Evolutionary conservation across 1,140 invertebrate genomes (phyloP).

Genomic region (Drosophila kohkoa): DNA sequence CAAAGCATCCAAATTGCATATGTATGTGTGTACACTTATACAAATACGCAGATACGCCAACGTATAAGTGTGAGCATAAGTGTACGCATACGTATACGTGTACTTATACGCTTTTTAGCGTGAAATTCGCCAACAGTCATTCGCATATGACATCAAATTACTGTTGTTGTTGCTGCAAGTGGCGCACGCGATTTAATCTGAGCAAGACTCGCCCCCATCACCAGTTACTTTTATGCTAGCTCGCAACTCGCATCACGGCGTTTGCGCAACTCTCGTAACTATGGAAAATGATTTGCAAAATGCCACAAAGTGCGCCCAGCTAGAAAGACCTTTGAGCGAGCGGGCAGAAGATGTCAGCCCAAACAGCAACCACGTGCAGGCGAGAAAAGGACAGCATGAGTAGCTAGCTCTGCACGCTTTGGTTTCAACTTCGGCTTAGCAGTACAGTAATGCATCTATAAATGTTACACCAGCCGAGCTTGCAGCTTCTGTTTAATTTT

Average conservation of each 20-base stretch:
- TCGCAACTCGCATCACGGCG: slow-evolving; percentile 60
- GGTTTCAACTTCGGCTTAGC: background rate
- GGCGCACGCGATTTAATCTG: slow-evolving; percentile 32
- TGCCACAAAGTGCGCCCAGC: slow-evolving; percentile 44
- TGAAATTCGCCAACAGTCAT: slow-evolving; percentile 26
- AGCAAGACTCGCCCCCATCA: slow-evolving; percentile 17
- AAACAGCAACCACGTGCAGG: background rate
- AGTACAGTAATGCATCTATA: background rate
- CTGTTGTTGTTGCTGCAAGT: slow-evolving; percentile 17
- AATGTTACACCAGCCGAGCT: background rate
- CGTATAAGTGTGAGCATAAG: slow-evolving; percentile 21
- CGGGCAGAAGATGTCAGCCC: slow-evolving; percentile 3
- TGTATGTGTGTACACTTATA: slow-evolving; percentile 19
- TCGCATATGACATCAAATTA: slow-evolving; percentile 14
- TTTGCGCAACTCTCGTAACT: slow-evolving; percentile 65
- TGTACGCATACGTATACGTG: slow-evolving; percentile 37
- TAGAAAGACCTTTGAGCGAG: background rate
- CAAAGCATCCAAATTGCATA: slow-evolving; percentile 17
- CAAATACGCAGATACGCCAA: slow-evolving; percentile 39
- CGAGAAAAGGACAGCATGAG: background rate
- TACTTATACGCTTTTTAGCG: slow-evolving; percentile 12
- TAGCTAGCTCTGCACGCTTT: background rate
- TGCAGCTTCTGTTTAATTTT: too few relatives aligned
- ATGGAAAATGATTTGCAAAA: slow-evolving; percentile 80
- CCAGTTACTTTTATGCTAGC: slow-evolving; percentile 49